Base-by-base conservation (phyloP, 2,797 vertebrate genomes). In the Phylloscopus collybita region DNA sequence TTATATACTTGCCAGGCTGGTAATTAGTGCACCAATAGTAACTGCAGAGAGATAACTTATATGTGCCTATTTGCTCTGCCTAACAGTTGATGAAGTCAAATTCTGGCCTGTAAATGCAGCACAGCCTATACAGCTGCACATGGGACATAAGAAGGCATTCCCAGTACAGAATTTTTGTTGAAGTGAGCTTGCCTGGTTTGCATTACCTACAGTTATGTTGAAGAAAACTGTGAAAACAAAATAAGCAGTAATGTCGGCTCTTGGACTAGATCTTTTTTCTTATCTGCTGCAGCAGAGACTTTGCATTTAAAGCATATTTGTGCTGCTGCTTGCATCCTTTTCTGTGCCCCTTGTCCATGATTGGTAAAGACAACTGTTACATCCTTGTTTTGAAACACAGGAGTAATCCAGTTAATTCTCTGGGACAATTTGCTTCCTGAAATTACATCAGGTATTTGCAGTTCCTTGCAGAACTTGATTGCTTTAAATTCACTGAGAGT, bases 171-270 rank as follows among this genome's bases (percentile, higher is more conserved):
- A 42, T 38, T 69, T 74, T 72, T 59, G 38, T 11, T 30, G 57
- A 34, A 45, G 10, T 17, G 7, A 67, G 15, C 42, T 81, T 83
- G 54, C 17, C 59, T 11, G 3, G 21, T 4, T 67, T 74, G 38
- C 0, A 0, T 70, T 85, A 40, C 1, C 59, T 76, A 25, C 0
- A 4, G 13, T 64, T 86, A 75, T 53, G 8, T 18, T 80, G 60
- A 75, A 66, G 78, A 56, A 86, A 79, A 25, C 67, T 1, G 2
- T 54, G 12, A 42, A 61, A 86, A 53, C 20, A n/a, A 61, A 69
- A 14, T 30, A 54, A 79, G 12, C 71, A 1, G 3, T 51, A 20
- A 45, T 0, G 1, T 38, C 0, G 0, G 20, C 23, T 19, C 42
- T 65, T 42, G 4, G 44, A 18, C 17, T n/a, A 44, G 34, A 65